Evolutionary conservation across 2,888 invertebrate species (phyloP).

Genomic region (Calliopum simillimum): DNA sequence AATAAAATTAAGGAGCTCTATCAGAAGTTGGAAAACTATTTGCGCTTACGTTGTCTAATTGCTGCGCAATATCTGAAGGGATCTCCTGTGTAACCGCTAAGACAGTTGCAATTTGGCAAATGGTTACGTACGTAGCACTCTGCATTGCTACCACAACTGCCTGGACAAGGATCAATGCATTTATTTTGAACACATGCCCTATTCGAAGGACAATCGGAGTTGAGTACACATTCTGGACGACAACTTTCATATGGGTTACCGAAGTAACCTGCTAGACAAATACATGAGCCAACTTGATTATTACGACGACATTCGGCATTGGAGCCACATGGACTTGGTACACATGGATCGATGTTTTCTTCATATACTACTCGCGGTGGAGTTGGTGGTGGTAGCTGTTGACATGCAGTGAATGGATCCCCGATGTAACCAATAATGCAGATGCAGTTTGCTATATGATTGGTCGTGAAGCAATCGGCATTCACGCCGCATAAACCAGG

Average conservation of each 20-base stretch:
- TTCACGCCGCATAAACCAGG: constrained; percentile 79
- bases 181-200: constrained; percentile 80
- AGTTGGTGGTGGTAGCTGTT: constrained; percentile 35
- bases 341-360: constrained; percentile 71
- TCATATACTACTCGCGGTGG: constrained; percentile 42
- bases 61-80: constrained; percentile 72
- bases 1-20: no score
- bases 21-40: no score
- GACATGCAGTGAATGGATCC: constrained; percentile 79
- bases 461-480: constrained; percentile 79
- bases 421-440: constrained; percentile 75
- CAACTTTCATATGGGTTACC: constrained; percentile 78
- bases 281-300: constrained; percentile 77
- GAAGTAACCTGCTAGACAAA: constrained; percentile 75
- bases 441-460: constrained; percentile 80
- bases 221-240: constrained; percentile 82
- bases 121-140: constrained; percentile 81
- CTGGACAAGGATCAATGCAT: constrained; percentile 84
- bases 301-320: constrained; percentile 75
- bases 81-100: constrained; percentile 76
- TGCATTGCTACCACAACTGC: constrained; percentile 79
- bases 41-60: constrained; percentile 71
- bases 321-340: constrained; percentile 80
- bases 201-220: constrained; percentile 81
- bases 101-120: constrained; percentile 79